Evolutionary conservation across 1,140 invertebrate species (phyloP).

Genomic region (Pogonomyrmex californicus): DNA sequence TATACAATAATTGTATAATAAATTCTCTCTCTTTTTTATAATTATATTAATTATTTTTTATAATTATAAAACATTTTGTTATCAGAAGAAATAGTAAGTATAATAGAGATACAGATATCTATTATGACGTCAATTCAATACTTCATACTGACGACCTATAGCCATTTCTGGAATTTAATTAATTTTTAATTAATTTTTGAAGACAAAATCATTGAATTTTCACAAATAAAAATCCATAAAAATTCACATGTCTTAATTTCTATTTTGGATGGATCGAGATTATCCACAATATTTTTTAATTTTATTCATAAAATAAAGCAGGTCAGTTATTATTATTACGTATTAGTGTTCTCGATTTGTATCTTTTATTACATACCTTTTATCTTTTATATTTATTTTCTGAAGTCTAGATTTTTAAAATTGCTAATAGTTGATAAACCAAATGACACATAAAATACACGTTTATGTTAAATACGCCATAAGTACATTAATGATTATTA

Average conservation of each 20-base stretch:
- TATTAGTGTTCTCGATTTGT: slow-evolving; percentile 2
- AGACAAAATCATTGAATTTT: slow-evolving; percentile 34
- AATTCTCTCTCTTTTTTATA: not conserved
- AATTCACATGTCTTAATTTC: not conserved
- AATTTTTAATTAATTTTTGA: slow-evolving; percentile 5
- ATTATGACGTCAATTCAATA: slow-evolving; percentile 2
- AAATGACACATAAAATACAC: not conserved
- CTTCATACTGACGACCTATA: not conserved
- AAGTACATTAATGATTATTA: slow-evolving; percentile 30
- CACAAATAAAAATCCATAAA: not conserved
- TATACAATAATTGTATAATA: not conserved
- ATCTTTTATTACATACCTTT: not conserved
- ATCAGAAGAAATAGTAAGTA: not conserved
- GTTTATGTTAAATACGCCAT: slow-evolving; percentile 35
- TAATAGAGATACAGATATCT: not conserved
- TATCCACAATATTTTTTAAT: slow-evolving; percentile 8
- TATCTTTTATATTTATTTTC: not conserved
- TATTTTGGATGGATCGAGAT: not conserved
- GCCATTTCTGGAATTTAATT: slow-evolving; percentile 11
- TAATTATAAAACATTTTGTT: not conserved
- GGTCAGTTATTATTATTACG: slow-evolving; percentile 17
- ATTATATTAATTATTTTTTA: not conserved
- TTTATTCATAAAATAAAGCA: not conserved
- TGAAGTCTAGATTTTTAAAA: slow-evolving; percentile 3
- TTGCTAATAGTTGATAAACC: not conserved